Conservation (phyloP, 2,797 vertebrate species). For the Hylomyscus alleni region DNA sequence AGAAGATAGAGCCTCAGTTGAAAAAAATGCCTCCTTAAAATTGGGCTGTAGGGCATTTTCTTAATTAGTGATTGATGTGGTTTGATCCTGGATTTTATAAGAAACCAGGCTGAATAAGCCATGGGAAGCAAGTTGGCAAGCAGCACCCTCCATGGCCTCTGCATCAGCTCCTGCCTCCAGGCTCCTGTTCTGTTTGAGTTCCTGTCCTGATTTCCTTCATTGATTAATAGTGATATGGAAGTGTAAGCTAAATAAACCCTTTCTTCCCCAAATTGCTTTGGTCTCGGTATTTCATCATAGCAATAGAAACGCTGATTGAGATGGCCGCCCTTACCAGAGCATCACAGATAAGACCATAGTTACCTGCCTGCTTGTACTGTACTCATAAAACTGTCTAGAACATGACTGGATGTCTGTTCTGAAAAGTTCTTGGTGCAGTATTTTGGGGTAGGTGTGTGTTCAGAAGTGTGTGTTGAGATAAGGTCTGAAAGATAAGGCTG, state of each 20-base stretch:
- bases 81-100: background rate
- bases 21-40: background rate
- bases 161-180: background rate
- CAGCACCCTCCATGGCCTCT: background rate
- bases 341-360: background rate
- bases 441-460: background rate
- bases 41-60: background rate
- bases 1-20: background rate
- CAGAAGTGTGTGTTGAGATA: background rate
- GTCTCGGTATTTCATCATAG: background rate
- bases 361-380: background rate
- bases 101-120: background rate
- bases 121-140: background rate
- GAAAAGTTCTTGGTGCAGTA: background rate
- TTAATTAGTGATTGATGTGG: background rate
- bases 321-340: background rate
- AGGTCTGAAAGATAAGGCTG: background rate
- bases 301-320: background rate
- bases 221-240: background rate
- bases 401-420: background rate
- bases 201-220: background rate
- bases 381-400: background rate
- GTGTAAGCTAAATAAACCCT: background rate
- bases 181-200: background rate
- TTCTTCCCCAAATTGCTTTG: background rate